phyloP scores from a whole-genome alignment of 1,140 invertebrate genomes.

The Adelges cooleyi region DNA sequence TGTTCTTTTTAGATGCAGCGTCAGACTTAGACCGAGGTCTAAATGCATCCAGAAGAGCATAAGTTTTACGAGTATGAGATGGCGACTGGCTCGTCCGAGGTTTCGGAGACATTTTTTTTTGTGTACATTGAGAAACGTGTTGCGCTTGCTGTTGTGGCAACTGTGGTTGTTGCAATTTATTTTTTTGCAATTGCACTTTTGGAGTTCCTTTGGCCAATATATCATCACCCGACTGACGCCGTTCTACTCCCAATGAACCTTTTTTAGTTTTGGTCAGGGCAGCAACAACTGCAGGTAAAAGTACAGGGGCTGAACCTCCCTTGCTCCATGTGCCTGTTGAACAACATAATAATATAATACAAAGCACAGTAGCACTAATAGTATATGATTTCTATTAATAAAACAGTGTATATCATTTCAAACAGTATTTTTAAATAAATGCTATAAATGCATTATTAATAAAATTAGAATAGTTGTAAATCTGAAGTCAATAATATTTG shows the following conservation, averaged over 20 bases:
- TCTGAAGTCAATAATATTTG: too few relatives aligned
- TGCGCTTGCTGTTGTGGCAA: neutral
- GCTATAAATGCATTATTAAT: too few relatives aligned
- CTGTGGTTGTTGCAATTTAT: constrained; percentile 10
- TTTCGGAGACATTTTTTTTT: constrained; percentile 15
- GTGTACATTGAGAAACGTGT: neutral
- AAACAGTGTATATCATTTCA: too few relatives aligned
- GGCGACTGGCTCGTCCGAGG: constrained; percentile 24
- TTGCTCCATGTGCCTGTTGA: constrained; percentile 19
- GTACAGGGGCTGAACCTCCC: constrained; percentile 14
- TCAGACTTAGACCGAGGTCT: constrained; percentile 69
- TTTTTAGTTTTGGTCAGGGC: constrained; percentile 19
- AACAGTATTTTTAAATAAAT: too few relatives aligned
- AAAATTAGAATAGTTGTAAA: neutral
- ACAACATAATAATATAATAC: too few relatives aligned
- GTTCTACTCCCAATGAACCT: constrained; percentile 27
- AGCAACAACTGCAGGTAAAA: constrained; percentile 17
- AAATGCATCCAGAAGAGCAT: constrained; percentile 66
- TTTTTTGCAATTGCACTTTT: constrained; percentile 15
- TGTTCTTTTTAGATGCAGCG: constrained; percentile 51
- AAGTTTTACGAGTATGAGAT: constrained; percentile 46
- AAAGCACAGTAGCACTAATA: too few relatives aligned
- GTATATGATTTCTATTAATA: too few relatives aligned
- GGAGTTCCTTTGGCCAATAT: constrained; percentile 32
- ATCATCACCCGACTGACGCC: constrained; percentile 43